Base-by-base conservation (phyloP, 2,797 vertebrate genomes). In the Scomberomorus guttatus region DNA sequence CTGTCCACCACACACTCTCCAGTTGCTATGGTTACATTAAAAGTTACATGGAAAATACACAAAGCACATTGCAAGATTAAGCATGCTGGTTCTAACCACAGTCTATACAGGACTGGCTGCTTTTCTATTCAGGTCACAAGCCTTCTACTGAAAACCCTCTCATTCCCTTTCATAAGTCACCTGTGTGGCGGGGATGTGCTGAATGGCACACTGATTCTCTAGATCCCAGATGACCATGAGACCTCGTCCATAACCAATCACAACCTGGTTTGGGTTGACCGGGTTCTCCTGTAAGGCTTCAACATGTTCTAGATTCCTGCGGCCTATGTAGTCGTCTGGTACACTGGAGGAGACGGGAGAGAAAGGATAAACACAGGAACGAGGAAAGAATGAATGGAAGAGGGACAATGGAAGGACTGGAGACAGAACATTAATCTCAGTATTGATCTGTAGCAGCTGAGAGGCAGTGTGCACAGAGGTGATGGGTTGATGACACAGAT, bases 1-100 rank as follows among this genome's bases (percentile, higher is more conserved):
- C 96, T 69, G 96, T 97, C 98, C 98, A 99, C 93, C 95, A 97
- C 61, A 97, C 94, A 65, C 97, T 99, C 92, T 99, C 98, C 85
- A 99, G 92, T 89, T 98, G 97, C 98, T 99, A 50, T 9, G 14
- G 72, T 56, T 39, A 39, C n/a, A 67, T 1, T 5, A n/a, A 5
- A 48, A 37, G 37, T 22, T 18, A 42, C 54, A 52, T 22, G 24
- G 44, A 71, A 69, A 73, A 62, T 3, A 63, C 0, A 54, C 13
- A 54, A 24, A 9, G n/a, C 4, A 57, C 52, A 58, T 39, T 20
- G 39, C 7, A 44, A 22, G 22, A 55, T 72, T 39, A 17, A 17
- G n/a, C 17, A 1, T 7, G 10, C 7, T 42, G 46, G 44, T 51
- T n/a, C 12, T 6, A 17, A 15, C 22, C 5, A 14, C 4, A 9